Percentiles rank a stretch among this genome's conserved stretches.
Evolutionary conservation across 2,113 vertebrate genomes (phyloP).

Genomic region (Toxotes jaculatrix): DNA sequence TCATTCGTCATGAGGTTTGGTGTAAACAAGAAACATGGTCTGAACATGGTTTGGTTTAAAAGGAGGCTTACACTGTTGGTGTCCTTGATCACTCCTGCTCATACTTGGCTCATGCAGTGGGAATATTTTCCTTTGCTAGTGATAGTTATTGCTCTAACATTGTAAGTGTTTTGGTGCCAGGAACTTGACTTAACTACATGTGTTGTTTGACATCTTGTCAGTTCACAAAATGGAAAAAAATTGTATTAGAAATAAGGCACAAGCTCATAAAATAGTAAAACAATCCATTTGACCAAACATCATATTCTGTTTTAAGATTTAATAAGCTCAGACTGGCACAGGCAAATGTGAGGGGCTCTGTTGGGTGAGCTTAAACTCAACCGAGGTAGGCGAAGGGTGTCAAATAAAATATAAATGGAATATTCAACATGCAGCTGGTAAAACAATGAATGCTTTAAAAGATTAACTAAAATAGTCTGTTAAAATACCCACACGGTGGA

Average conservation of each 20-base stretch:
- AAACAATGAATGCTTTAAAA: conserved; percentile 54
- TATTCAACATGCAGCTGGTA: conserved; percentile 52
- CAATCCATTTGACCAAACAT: conserved; percentile 37
- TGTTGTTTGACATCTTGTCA: conserved; percentile 64
- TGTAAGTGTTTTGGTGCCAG: conserved; percentile 26
- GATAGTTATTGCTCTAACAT: conserved; percentile 39
- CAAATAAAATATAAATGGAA: conserved; percentile 60
- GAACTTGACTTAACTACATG: conserved; percentile 44
- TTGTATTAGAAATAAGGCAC: conserved; percentile 28
- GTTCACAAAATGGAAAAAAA: conserved; percentile 29
- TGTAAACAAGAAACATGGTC: neutral
- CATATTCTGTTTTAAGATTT: conserved; percentile 49
- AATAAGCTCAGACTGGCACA: conserved; percentile 46
- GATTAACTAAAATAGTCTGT: conserved; percentile 28
- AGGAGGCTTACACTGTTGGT: neutral
- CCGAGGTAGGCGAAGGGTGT: conserved; percentile 49
- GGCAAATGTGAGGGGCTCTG: conserved; percentile 21
- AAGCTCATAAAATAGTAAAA: conserved; percentile 32
- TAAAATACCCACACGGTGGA: conserved; percentile 10
- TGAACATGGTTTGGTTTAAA: neutral
- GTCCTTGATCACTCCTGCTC: conserved; percentile 13
- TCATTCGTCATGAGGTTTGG: neutral
- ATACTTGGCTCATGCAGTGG: conserved; percentile 14
- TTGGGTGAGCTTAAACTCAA: conserved; percentile 41
- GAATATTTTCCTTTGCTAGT: conserved; percentile 30